Conservation (phyloP, 2,113 vertebrate species). For the Pao palembangensis region DNA sequence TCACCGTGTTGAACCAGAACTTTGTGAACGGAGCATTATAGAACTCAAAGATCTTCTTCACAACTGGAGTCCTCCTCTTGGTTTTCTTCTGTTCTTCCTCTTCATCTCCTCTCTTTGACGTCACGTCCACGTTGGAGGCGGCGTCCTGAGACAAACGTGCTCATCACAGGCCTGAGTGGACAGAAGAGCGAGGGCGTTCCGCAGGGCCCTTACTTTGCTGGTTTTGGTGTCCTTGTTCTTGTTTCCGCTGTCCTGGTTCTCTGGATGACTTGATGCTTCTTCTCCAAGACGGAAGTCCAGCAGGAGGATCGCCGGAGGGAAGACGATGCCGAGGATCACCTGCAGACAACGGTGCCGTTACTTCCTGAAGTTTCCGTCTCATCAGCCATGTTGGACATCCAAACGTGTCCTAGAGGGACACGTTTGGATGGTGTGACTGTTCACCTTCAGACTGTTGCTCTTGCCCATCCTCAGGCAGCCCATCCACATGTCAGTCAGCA, state of each 20-base stretch:
- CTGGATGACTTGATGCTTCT: constrained; percentile 82
- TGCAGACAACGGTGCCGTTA: not conserved
- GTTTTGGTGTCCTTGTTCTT: constrained; percentile 86
- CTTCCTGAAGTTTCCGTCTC: too few relatives aligned
- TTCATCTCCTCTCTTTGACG: constrained; percentile 89
- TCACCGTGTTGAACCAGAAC: constrained; percentile 98
- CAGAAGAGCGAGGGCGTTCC: fast-evolving
- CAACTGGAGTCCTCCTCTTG: constrained; percentile 83
- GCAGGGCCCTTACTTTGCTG: constrained; percentile 51
- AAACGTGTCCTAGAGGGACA: too few relatives aligned
- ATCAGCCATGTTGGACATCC: too few relatives aligned
- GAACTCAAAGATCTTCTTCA: constrained; percentile 92
- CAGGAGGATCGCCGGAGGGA: constrained; percentile 91
- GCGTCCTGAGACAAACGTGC: constrained; percentile 75
- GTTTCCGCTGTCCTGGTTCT: constrained; percentile 78
- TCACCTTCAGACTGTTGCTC: constrained; percentile 79
- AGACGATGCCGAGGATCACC: constrained; percentile 79
- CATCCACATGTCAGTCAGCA: constrained; percentile 99
- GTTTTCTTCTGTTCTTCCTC: constrained; percentile 81
- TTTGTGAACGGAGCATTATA: constrained; percentile 96
- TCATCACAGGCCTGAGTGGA: not conserved
- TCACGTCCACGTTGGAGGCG: constrained; percentile 70
- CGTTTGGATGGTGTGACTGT: too few relatives aligned
- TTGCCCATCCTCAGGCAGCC: constrained; percentile 95
- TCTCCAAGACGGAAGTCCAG: constrained; percentile 89